Percentiles rank a stretch among this genome's conserved stretches.
These are phyloP conservation scores for Aphidius colemani DNA, from an alignment of 2,888 invertebrate species.

Conservation along the genomic window DNA sequence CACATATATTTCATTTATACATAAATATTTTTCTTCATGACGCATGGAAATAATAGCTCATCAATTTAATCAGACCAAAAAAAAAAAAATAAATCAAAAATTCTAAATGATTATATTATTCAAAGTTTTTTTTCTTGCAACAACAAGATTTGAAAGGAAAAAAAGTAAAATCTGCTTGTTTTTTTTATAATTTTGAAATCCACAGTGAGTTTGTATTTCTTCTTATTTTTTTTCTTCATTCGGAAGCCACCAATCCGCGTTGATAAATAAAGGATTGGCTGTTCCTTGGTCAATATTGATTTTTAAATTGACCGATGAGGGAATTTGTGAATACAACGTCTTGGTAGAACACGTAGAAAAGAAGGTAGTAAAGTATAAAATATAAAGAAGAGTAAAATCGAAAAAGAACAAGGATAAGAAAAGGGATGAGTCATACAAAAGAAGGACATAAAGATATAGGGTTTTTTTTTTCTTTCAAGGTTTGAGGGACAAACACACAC, in stretches of 20 bases:
- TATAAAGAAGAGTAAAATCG: not conserved
- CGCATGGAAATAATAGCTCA: no score
- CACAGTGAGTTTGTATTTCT: constrained; percentile 22
- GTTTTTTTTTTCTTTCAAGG: not conserved
- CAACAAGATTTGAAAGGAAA: no score
- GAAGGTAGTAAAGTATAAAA: no score
- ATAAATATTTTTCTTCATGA: no score
- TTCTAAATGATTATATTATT: no score
- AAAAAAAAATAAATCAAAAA: no score
- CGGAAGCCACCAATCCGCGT: constrained; percentile 47
- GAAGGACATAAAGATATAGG: constrained; percentile 8
- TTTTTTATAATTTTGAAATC: not conserved
- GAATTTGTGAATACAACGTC: constrained; percentile 35
- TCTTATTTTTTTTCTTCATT: not conserved
- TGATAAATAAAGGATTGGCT: constrained; percentile 58
- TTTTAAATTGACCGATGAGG: constrained; percentile 59
- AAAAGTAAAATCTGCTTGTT: no score
- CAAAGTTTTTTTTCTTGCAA: no score
- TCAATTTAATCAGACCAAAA: no score
- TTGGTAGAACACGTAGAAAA: not conserved
- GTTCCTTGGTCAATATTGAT: constrained; percentile 60
- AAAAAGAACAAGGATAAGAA: constrained; percentile 16
- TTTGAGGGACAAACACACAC: constrained; percentile 18
- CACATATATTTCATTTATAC: not conserved
- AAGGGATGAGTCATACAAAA: constrained; percentile 14